A percentile compares a stretch with the other conserved stretches of the same genome.
These are phyloP conservation scores for Xiphophorus hellerii DNA, from an alignment of 2,113 vertebrate species.

Conservation along the genomic window DNA sequence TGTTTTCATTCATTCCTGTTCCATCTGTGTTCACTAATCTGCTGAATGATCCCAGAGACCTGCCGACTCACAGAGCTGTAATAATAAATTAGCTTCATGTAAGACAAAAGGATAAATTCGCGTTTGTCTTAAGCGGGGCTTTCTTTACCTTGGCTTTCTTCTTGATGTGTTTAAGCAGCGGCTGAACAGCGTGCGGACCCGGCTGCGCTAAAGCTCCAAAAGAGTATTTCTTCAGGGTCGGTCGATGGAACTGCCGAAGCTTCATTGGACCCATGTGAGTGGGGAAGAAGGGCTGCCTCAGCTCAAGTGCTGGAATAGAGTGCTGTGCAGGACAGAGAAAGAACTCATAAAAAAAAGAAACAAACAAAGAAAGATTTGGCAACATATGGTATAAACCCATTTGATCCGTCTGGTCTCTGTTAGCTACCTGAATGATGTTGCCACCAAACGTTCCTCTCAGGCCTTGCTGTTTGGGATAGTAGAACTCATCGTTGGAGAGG, in stretches of 20 bases:
- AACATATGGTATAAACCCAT: background rate
- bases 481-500: constrained; percentile 98
- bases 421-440: constrained; percentile 97
- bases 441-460: constrained; percentile 96
- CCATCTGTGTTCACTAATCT: too few relatives aligned
- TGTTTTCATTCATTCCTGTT: too few relatives aligned
- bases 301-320: constrained; percentile 95
- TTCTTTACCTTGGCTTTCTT: constrained; percentile 93
- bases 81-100: too few relatives aligned
- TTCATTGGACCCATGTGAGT: constrained; percentile 99
- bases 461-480: constrained; percentile 98
- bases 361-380: background rate
- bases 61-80: too few relatives aligned
- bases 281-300: constrained; percentile 97
- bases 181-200: constrained; percentile 90
- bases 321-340: constrained; percentile 80
- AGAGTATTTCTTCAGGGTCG: constrained; percentile 94
- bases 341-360: background rate
- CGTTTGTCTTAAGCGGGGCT: background rate
- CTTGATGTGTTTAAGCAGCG: constrained; percentile 96
- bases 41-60: background rate
- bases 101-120: background rate
- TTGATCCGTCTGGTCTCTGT: background rate
- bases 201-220: constrained; percentile 95
- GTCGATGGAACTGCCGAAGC: constrained; percentile 92